phyloP scores from a whole-genome alignment of 2,113 vertebrate genomes.

The Misgurnus anguillicaudatus region DNA sequence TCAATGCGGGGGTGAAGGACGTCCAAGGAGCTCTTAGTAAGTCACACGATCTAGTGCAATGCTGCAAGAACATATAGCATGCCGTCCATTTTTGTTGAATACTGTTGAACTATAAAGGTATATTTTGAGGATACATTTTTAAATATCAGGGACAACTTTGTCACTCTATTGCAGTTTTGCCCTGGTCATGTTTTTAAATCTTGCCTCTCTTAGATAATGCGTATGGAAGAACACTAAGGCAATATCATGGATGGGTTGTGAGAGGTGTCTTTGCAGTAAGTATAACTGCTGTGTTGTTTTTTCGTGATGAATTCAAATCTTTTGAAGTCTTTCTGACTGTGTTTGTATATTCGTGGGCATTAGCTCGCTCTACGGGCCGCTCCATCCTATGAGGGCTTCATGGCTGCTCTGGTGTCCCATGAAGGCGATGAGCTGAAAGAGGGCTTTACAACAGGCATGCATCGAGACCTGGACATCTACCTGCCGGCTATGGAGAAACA shows the following conservation, averaged over 20 bases:
- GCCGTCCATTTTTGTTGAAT: too few relatives aligned
- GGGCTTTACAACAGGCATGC: slow-evolving; percentile 81
- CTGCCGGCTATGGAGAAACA: slow-evolving; percentile 94
- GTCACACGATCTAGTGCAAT: slow-evolving; percentile 57
- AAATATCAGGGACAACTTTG: not conserved
- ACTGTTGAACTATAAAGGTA: too few relatives aligned
- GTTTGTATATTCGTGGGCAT: slow-evolving; percentile 48
- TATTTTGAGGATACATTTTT: too few relatives aligned
- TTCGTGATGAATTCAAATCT: not conserved
- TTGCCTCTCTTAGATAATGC: slow-evolving; percentile 80
- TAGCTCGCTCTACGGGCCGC: slow-evolving; percentile 94
- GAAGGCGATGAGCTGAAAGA: slow-evolving; percentile 85
- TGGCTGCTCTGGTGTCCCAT: slow-evolving; percentile 83
- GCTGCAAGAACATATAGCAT: too few relatives aligned
- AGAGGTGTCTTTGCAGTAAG: slow-evolving; percentile 95
- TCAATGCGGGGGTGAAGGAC: slow-evolving; percentile 86
- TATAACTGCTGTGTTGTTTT: slow-evolving; percentile 42
- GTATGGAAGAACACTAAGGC: slow-evolving; percentile 91
- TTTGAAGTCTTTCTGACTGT: not conserved
- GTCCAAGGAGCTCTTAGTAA: slow-evolving; percentile 94
- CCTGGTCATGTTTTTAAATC: not conserved
- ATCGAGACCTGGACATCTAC: slow-evolving; percentile 88
- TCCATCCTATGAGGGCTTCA: slow-evolving; percentile 88
- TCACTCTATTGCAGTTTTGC: too few relatives aligned
- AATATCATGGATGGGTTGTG: slow-evolving; percentile 97